Evolutionary conservation across 2,888 invertebrate genomes (phyloP).

Genomic region (Amblyteles armatorius): DNA sequence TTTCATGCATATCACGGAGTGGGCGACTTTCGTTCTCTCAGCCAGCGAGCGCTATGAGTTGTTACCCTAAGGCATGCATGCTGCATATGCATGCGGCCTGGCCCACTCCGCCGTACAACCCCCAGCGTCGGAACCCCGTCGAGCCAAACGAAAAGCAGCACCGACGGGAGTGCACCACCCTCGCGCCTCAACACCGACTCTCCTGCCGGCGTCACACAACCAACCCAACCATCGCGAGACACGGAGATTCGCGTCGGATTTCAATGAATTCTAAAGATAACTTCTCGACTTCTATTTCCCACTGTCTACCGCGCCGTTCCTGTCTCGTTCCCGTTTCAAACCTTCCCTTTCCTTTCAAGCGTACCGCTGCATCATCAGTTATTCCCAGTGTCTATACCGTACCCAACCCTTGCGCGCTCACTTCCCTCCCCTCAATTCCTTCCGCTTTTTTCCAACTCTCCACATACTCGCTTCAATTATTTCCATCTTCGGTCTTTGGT

Average conservation of each 20-base stretch:
- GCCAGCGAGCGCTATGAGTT: slow-evolving; percentile 77
- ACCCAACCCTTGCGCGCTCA: slow-evolving; percentile 38
- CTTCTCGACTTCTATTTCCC: slow-evolving; percentile 72
- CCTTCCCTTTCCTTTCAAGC: slow-evolving; percentile 52
- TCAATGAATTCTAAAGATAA: slow-evolving; percentile 81
- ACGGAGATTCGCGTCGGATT: slow-evolving; percentile 74
- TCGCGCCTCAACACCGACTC: slow-evolving; percentile 54
- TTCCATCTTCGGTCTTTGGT: slow-evolving; percentile 35
- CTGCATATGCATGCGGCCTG: slow-evolving; percentile 82
- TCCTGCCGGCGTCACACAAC: slow-evolving; percentile 42
- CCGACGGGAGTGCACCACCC: slow-evolving; percentile 39
- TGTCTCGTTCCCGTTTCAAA: slow-evolving; percentile 60
- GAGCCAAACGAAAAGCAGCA: slow-evolving; percentile 45
- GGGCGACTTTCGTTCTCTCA: slow-evolving; percentile 73
- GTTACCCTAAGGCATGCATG: slow-evolving; percentile 81
- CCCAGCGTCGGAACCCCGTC: slow-evolving; percentile 48
- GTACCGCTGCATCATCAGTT: slow-evolving; percentile 52
- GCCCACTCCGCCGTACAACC: slow-evolving; percentile 44
- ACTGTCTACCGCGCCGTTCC: slow-evolving; percentile 52
- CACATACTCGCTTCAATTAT: neutral
- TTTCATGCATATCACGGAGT: slow-evolving; percentile 79
- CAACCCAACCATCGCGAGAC: slow-evolving; percentile 54
- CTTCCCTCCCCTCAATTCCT: slow-evolving; percentile 35
- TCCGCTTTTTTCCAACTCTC: slow-evolving; percentile 45
- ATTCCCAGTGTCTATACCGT: slow-evolving; percentile 36